A percentile compares a stretch with the other conserved stretches of the same genome.
phyloP scores from a whole-genome alignment of 2,113 vertebrate genomes.

The Lepidothrix coronata region DNA sequence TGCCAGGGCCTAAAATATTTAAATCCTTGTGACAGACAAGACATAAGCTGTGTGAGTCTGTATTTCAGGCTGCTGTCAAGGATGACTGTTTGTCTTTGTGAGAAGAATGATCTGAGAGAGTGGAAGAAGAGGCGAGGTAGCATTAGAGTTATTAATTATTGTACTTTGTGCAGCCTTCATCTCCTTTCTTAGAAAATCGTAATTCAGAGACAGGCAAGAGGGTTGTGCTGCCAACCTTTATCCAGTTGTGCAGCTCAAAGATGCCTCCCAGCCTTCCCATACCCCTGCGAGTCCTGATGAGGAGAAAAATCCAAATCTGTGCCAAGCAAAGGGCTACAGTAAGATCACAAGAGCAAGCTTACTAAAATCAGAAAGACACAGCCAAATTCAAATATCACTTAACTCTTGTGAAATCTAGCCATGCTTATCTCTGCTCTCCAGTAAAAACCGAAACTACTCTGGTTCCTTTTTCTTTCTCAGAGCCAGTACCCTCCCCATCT shows the following conservation, averaged over 20 bases:
- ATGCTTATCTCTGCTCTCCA: background rate
- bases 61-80: constrained; percentile 18
- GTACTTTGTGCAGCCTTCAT: background rate
- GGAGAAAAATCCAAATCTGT: background rate
- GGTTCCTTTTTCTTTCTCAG: background rate
- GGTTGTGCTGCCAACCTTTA: background rate
- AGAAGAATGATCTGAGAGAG: background rate
- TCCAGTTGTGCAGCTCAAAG: background rate
- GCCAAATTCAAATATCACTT: background rate
- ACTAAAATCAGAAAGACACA: background rate
- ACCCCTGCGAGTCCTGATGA: background rate
- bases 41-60: background rate
- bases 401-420: background rate
- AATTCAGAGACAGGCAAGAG: background rate
- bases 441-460: fast-evolving
- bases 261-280: background rate
- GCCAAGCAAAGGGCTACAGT: background rate
- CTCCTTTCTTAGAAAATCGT: background rate
- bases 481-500: background rate
- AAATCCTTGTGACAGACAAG: constrained; percentile 39
- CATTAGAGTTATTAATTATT: background rate
- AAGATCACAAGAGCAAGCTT: background rate
- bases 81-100: background rate
- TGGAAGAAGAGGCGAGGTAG: background rate
- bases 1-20: constrained; percentile 5